Evolutionary conservation across 2,113 vertebrate species (phyloP), one percentile per base, ranked within the genome.

Genomic region (Herpailurus yagouaroundi): DNA sequence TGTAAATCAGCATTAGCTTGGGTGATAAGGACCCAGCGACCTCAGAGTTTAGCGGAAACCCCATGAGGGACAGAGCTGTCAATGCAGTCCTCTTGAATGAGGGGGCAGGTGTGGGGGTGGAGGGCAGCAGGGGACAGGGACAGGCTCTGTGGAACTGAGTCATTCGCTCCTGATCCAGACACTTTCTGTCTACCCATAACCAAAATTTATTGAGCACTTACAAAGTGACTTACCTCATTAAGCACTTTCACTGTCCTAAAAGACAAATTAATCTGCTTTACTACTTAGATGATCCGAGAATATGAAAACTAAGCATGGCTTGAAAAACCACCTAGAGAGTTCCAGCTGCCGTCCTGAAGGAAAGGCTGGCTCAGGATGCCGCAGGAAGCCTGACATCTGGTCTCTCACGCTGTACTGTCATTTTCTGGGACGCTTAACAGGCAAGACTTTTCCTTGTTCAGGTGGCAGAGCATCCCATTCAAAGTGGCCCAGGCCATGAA

Each of bases 221-320:
- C 8, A 38, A 29, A n/a, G 60, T 19, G 84, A 52, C 94, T 86
- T 74, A 74, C 41, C 41, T 79, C 94, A 66, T 88, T 88, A 84
- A 91, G 33, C 45, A 15, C 81, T 83, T 79, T 25, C 57, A 71
- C 88, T 94, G 88, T 84, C 92, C 66, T 92, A 27, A 74, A 94
- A 94, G 91, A 81, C 64, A 89, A 63, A 94, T 69, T 55, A 81
- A 76, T 89, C 77, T 89, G 31, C 41, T 94, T 95, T 92, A 85
- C 73, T 74, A 68, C 69, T 19, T 8, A 74, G 91, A 60, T 92
- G 76, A 89, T 83, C 38, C n/a, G 92, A 86, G 88, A 83, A 16
- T 16, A 68, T 55, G 82, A 69, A 89, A 74, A 29, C 38, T 25
- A 41, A 94, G 55, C 91, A 8, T 18, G 45, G 50, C 77, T 79